Evolutionary conservation across 2,113 vertebrate genomes (phyloP).

Genomic region (Struthio camelus): DNA sequence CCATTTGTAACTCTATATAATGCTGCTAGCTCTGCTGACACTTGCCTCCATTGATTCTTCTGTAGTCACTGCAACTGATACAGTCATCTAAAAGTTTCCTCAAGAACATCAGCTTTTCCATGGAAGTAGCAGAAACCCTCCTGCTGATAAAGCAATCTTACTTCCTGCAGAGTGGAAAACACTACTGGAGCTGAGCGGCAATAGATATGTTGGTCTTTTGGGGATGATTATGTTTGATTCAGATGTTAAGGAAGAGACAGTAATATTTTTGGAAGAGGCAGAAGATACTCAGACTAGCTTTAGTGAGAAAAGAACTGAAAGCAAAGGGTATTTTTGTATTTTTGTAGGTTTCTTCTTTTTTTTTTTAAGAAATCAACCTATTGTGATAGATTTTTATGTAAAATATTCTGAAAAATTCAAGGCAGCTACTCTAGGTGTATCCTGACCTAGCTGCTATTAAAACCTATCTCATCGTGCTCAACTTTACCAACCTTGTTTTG

Average conservation of each 20-base stretch:
- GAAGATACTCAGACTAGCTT: not conserved
- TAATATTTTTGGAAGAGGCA: not conserved
- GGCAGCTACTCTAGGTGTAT: not conserved
- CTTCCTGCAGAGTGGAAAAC: not conserved
- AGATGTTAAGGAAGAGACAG: not conserved
- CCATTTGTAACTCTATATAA: not conserved
- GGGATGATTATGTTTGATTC: not conserved
- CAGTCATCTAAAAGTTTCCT: not conserved
- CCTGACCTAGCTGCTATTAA: not conserved
- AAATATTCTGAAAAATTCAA: not conserved
- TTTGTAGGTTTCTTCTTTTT: no score
- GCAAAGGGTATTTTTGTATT: not conserved
- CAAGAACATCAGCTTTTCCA: not conserved
- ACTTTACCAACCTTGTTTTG: not conserved
- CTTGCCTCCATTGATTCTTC: not conserved
- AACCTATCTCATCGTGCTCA: not conserved
- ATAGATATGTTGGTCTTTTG: not conserved
- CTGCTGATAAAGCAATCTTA: constrained; percentile 10
- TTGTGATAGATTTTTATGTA: not conserved
- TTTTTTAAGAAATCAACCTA: no score
- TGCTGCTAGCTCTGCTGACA: not conserved
- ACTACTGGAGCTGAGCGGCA: accelerated
- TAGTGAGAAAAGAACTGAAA: not conserved
- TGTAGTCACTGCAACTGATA: not conserved
- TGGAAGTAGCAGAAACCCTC: not conserved